Conservation (phyloP, 2,888 invertebrate genomes). For the Cataglyphis livida region DNA sequence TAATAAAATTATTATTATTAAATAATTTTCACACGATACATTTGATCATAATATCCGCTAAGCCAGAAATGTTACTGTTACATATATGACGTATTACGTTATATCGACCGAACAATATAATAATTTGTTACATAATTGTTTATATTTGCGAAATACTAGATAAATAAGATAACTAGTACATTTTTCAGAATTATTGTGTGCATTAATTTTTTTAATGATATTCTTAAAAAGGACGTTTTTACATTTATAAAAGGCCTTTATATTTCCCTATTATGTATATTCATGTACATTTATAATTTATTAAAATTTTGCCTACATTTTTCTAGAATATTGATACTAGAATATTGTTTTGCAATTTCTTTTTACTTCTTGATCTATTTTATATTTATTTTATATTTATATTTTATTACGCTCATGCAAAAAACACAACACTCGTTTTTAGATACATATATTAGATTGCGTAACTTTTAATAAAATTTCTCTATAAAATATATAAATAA, state of each 20-base stretch:
- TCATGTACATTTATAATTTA: not conserved
- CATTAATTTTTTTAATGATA: not conserved
- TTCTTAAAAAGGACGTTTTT: not conserved
- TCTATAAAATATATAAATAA: not conserved
- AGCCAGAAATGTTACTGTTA: not conserved
- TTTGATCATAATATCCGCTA: not conserved
- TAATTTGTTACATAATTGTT: not conserved
- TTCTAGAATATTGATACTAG: not conserved
- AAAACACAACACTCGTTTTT: not conserved
- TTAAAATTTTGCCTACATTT: not conserved
- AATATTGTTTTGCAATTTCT: not conserved
- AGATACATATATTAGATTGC: not conserved
- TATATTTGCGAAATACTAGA: not conserved
- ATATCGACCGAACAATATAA: not conserved
- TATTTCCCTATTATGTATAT: not conserved
- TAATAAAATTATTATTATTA: not conserved
- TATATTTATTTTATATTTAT: not conserved
- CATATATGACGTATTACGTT: not conserved
- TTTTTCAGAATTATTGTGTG: not conserved
- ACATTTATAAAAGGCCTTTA: not conserved
- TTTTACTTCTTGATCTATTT: not conserved
- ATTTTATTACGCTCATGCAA: not conserved
- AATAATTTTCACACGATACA: not conserved
- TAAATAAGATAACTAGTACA: not conserved
- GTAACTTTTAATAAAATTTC: not conserved